phyloP scores from a whole-genome alignment of 2,113 vertebrate species.

The Osmerus eperlanus region DNA sequence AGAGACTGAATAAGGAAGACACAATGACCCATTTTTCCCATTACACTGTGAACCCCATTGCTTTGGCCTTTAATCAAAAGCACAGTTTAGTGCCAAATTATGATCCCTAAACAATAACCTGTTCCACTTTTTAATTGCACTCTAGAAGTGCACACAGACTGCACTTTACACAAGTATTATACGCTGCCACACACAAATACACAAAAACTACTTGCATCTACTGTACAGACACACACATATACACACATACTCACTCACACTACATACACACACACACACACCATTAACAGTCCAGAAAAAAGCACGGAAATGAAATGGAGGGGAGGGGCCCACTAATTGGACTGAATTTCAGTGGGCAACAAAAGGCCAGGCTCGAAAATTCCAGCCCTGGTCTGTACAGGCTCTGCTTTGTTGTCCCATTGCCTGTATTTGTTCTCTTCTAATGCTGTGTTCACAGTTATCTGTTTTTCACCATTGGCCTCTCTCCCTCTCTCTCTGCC shows the following conservation, averaged over 20 bases:
- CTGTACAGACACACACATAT: slow-evolving; percentile 7
- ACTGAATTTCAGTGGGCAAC: slow-evolving; percentile 68
- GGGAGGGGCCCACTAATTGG: slow-evolving; percentile 66
- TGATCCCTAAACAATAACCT: slow-evolving; percentile 35
- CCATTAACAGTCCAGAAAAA: not conserved
- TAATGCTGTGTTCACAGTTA: slow-evolving; percentile 75
- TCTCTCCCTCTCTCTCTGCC: slow-evolving; percentile 40
- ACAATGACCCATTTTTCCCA: slow-evolving; percentile 41
- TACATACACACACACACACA: slow-evolving; percentile 1
- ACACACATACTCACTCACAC: slow-evolving; percentile 12
- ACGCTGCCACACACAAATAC: not conserved
- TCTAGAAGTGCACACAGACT: no score
- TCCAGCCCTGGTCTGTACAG: slow-evolving; percentile 70
- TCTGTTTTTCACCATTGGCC: slow-evolving; percentile 48
- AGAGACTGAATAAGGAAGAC: not conserved
- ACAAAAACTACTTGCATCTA: not conserved
- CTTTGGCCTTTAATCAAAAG: slow-evolving; percentile 38
- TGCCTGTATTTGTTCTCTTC: slow-evolving; percentile 58
- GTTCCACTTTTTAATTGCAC: slow-evolving; percentile 24
- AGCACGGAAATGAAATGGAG: slow-evolving; percentile 20
- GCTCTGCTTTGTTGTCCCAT: slow-evolving; percentile 65
- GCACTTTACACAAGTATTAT: not conserved
- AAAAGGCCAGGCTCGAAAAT: slow-evolving; percentile 72
- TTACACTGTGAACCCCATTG: slow-evolving; percentile 3
- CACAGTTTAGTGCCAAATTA: slow-evolving; percentile 24